Evolutionary conservation across 2,797 vertebrate genomes (phyloP), one percentile per base, ranked within the genome.

Genomic region (Pyrocephalus nanus): DNA sequence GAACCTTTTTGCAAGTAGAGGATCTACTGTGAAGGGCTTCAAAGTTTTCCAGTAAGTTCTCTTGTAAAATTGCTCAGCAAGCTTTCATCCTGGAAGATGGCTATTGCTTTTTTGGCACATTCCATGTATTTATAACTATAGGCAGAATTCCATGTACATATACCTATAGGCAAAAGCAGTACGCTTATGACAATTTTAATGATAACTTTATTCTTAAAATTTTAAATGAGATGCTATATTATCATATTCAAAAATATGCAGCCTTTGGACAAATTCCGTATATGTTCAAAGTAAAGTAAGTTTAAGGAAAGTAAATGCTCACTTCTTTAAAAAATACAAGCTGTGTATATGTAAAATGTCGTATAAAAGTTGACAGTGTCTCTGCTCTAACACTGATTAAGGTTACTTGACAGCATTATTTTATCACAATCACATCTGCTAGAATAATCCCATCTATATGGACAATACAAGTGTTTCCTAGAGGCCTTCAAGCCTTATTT

Each of bases 11-110:
- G 96, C 96, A 95, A 97, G 97, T 74, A 95, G 96, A 75, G 99
- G 99, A 89, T 99, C 98, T 96, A 98, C 97, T 27, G 98, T 99
- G 81, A 99, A 98, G 97, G 98, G 98, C 94, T 99, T 99, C 98
- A 99, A 97, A 97, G 99, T 99, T 95, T 99, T 99, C 96, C 98
- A 98, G 99, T 99, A 98, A 98, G 99, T 99, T 92, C 6, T 84
- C 74, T 17, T 72, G 15, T 76, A 62, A 90, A 79, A 67, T 43
- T 64, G 25, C 54, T 54, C 38, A 60, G 42, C 26, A 71, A 61
- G 12, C 15, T 65, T 91, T 87, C n/a, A 60, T 55, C 23, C 60
- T 79, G 54, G 30, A 80, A 74, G 40, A 69, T 13, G 42, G 23
- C 26, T 53, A 64, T 42, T 75, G 20, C 2, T 66, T 87, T 89